A percentile compares a stretch with the other conserved stretches of the same genome.
Conservation (phyloP, 2,113 vertebrate genomes). For the Oryzias javanicus region DNA sequence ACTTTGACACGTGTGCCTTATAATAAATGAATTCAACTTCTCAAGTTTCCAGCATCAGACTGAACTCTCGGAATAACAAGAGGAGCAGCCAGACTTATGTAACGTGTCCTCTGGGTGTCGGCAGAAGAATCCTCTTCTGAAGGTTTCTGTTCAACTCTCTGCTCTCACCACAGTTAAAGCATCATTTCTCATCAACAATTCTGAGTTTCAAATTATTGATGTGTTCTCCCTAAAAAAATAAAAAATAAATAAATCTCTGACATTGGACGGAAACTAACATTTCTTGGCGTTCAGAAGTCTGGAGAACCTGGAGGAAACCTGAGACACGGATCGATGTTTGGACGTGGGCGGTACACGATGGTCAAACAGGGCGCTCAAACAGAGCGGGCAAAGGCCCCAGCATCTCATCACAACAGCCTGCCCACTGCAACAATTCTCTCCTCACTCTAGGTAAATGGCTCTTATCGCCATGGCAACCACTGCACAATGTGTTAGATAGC, state of each 20-base stretch:
- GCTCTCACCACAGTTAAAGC: background rate
- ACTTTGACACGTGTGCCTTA: too few relatives aligned
- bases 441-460: conserved; percentile 75
- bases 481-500: conserved; percentile 67
- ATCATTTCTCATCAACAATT: background rate
- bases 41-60: too few relatives aligned
- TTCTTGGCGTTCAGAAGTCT: background rate
- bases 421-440: conserved; percentile 71
- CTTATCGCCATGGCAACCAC: conserved; percentile 74
- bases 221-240: background rate
- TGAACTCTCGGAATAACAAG: too few relatives aligned
- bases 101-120: background rate
- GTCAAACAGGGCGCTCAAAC: conserved; percentile 42
- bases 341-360: conserved; percentile 2
- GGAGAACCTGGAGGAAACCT: background rate
- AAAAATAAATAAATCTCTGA: too few relatives aligned
- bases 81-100: too few relatives aligned
- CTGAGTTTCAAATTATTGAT: background rate
- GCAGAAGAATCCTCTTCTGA: background rate
- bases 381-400: conserved; percentile 49
- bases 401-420: conserved; percentile 70
- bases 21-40: too few relatives aligned
- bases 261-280: too few relatives aligned
- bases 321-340: background rate
- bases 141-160: background rate